Evolutionary conservation across 1,140 invertebrate species (phyloP).

Genomic region (Anoplolepis gracilipes): DNA sequence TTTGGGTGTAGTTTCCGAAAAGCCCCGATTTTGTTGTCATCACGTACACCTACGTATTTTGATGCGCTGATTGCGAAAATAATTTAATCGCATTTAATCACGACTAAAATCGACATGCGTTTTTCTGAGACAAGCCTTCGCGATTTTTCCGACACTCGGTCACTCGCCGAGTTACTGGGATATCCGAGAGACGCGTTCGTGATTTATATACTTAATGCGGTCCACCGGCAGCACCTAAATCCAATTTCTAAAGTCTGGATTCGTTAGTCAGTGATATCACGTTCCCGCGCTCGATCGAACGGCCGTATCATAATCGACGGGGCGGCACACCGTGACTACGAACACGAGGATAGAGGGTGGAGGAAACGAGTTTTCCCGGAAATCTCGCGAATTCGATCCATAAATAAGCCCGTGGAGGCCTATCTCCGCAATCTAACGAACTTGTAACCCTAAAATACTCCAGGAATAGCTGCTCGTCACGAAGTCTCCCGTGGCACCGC

Average conservation of each 20-base stretch:
- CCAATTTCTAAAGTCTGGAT: slow-evolving; percentile 49
- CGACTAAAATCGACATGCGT: background rate
- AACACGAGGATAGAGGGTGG: background rate
- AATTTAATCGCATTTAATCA: no score
- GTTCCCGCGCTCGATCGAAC: slow-evolving; percentile 50
- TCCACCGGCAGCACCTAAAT: slow-evolving; percentile 30
- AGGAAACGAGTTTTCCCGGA: slow-evolving; percentile 68
- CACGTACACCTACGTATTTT: no score
- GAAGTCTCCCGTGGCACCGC: slow-evolving; percentile 63
- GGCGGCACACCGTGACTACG: slow-evolving; percentile 44
- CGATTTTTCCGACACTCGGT: background rate
- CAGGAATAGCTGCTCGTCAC: slow-evolving; percentile 71
- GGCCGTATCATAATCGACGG: slow-evolving; percentile 61
- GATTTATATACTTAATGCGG: slow-evolving; percentile 30
- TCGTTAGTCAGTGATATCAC: slow-evolving; percentile 65
- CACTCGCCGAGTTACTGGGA: slow-evolving; percentile 2
- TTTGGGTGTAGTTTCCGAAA: no score
- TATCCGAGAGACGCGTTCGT: slow-evolving; percentile 2
- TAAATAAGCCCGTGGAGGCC: slow-evolving; percentile 69
- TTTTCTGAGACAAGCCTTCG: background rate
- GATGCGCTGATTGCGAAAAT: no score
- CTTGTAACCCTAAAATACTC: slow-evolving; percentile 74
- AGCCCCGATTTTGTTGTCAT: no score
- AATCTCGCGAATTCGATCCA: slow-evolving; percentile 73
- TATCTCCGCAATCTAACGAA: slow-evolving; percentile 72